Base-by-base conservation (phyloP, 92 coral and sea anemone genomes). In the Scolanthus callimorphus region DNA sequence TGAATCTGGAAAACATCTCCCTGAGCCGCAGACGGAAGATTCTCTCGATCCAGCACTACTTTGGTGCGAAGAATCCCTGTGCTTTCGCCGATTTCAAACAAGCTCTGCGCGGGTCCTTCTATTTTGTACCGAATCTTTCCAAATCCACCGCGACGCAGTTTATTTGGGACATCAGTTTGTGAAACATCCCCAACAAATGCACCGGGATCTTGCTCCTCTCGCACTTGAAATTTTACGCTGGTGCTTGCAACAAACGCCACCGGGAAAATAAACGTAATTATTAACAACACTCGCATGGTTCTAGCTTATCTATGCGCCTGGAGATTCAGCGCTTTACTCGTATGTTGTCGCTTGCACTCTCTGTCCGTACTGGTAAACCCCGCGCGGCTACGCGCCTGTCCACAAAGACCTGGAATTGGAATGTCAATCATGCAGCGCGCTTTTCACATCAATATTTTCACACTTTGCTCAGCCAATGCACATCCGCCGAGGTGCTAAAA, bases 161-260 rank as follows among this genome's bases (percentile, higher is more conserved):
- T 17, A 3, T 15, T 47, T 3, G 80, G 86, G 2, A 57, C 27
- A 3, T 54, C 44, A 45, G 66, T 80, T 54, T 69, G 57, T 10
- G 90, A 73, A 49, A 83, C 73, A 46, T 88, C 83, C 4, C 81
- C 96, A 43, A 88, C 96, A 39, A 88, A 63, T 1, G 86, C 64
- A 2, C 70, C 78, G 3, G 67, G 39, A 17, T 76, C 55, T 21
- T 63, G 81, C 38, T 88, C 96, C 60, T 88, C 96, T 1, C 53
- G 17, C 24, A 88, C 83, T 56, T 74, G 69, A 48, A 77, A 88
- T 11, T 23, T 17, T 10, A 68, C 44, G 6, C 55, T 55, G 24
- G 39, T 68, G 3, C 44, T 23, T 12, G 56, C 65, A 38, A 57
- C 45, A 11, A 20, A 44, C 0, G 23, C 30, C 27, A 45, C 37